These are phyloP conservation scores for Spheniscus humboldti DNA, from an alignment of 2,797 vertebrate species.

Conservation along the genomic window DNA sequence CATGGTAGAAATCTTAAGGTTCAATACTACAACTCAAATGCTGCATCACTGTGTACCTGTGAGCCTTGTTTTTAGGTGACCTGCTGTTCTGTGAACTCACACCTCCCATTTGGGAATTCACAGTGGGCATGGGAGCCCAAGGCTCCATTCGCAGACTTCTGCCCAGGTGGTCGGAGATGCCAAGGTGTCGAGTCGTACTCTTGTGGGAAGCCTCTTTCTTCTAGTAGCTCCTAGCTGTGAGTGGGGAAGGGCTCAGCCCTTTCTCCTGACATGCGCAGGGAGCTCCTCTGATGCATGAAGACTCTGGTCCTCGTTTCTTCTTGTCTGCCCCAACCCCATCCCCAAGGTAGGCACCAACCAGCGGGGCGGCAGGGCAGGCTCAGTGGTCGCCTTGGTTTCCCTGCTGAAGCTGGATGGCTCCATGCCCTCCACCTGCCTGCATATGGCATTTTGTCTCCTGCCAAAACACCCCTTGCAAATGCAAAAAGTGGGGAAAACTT, in stretches of 20 bases:
- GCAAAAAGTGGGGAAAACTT: not conserved
- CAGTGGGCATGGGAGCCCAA: fast-evolving
- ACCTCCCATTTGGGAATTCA: not conserved
- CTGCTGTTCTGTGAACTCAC: not conserved
- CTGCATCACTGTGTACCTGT: not conserved
- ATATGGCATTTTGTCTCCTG: not conserved
- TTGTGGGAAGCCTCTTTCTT: not conserved
- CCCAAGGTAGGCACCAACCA: fast-evolving
- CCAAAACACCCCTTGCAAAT: not conserved
- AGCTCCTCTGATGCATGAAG: not conserved
- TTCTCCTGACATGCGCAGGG: not conserved
- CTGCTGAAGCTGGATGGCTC: not conserved
- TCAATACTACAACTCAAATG: not conserved
- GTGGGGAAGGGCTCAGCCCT: not conserved
- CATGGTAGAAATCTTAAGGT: not conserved
- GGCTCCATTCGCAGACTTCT: not conserved
- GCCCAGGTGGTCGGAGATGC: not conserved
- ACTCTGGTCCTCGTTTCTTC: not conserved
- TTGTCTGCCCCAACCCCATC: not conserved
- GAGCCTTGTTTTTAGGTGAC: not conserved
- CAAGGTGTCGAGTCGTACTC: not conserved
- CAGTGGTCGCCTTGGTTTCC: not conserved
- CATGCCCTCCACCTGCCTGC: not conserved
- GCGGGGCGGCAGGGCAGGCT: not conserved
- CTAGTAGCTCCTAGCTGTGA: not conserved